A percentile compares a stretch with the other conserved stretches of the same genome.
These are phyloP conservation scores for Formica aserva DNA, from an alignment of 2,888 invertebrate genomes.

Conservation along the genomic window DNA sequence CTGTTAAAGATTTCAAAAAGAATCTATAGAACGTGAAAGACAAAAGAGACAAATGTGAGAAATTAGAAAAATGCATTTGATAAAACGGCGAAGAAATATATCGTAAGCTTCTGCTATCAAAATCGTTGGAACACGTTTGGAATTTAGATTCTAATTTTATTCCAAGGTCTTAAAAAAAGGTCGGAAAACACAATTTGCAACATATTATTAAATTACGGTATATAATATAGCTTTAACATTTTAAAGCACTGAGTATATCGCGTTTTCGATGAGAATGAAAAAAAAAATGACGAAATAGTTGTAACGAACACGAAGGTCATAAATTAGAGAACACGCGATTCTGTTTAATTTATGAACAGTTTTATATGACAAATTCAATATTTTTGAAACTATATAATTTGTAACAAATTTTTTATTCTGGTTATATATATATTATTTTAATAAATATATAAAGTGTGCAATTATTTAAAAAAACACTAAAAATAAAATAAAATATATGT, in stretches of 20 bases:
- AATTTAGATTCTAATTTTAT: conserved; percentile 24
- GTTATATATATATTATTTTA: conserved; percentile 14
- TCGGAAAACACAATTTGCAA: not conserved
- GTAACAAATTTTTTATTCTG: not conserved
- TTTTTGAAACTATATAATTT: conserved; percentile 17
- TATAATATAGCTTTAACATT: not conserved
- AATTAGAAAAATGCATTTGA: not conserved
- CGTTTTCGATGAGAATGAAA: not conserved
- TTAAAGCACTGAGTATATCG: not conserved
- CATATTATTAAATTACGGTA: not conserved
- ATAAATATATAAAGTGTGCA: not conserved
- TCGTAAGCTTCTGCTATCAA: not conserved
- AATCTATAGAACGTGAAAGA: not conserved
- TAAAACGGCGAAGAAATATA: not conserved
- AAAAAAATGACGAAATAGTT: not conserved
- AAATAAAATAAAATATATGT: not conserved
- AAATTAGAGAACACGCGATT: not conserved
- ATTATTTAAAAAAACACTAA: not conserved
- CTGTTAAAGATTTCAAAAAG: not conserved
- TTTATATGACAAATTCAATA: conserved; percentile 26
- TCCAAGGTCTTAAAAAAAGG: not conserved
- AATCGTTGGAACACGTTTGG: not conserved
- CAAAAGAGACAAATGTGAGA: not conserved
- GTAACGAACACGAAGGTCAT: conserved; percentile 8
- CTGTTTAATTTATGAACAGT: conserved; percentile 8